Evolutionary conservation across 2,797 vertebrate genomes (phyloP), one percentile per base, ranked within the genome.

Genomic region (Siniperca undulata): DNA sequence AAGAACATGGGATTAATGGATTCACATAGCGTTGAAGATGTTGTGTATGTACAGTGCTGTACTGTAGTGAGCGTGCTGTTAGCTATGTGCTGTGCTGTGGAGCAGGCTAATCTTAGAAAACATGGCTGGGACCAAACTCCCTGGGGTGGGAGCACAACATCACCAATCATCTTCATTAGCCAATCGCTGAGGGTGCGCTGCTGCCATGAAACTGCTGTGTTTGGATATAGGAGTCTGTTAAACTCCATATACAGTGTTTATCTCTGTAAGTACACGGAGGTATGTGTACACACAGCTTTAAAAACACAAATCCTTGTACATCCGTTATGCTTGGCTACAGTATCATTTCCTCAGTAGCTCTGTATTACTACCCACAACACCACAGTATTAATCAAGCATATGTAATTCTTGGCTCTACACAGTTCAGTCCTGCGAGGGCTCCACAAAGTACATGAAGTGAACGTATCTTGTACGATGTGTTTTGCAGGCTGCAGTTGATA

Each of bases 71-170:
- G 61, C 61, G 81, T 88, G 78, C 85, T 84, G 80, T 50, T 60
- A 73, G 88, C 77, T 73, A 81, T 76, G 76, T 58, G 81, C 65
- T 76, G 81, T 75, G 86, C 88, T 76, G 77, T 85, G 81, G 72
- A 87, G 85, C 70, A 46, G 85, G 84, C 91, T 94, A 93, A 95
- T 93, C 90, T 93, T 92, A 92, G 91, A 92, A 91, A 91, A 92
- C 89, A 88, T 78, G 83, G 76, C 83, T n/a, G 27, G 82, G 72
- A 79, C 76, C 65, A 77, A 82, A 83, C 79, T 89, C 90, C 91
- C 89, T 20, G 76, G 80, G 87, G 89, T 80, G 74, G 72, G 70
- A 88, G 75, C 71, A 78, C 88, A 85, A 82, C 92, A 85, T 90
- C 83, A 86, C 85, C 88, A 89, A 89, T 92, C 90, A 86, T 90